phyloP scores from a whole-genome alignment of 2,888 invertebrate genomes.

The Brenthis daphne region DNA sequence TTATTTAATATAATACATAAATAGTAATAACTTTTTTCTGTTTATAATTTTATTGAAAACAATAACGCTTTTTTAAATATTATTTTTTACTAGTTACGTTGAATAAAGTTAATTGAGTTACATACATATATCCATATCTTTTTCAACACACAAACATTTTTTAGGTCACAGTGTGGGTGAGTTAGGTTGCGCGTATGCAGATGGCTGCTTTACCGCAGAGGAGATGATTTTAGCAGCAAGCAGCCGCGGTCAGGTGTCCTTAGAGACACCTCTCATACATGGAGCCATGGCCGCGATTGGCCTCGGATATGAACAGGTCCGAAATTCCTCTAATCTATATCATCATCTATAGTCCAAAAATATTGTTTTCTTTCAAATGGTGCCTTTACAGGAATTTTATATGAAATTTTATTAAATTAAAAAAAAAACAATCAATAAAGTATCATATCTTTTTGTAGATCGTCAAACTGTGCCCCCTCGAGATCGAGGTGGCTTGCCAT shows the following conservation, averaged over 20 bases:
- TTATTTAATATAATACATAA: too few relatives aligned
- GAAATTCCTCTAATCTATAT: background rate
- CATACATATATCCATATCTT: too few relatives aligned
- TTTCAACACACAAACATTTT: background rate
- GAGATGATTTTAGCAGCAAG: conserved; percentile 92
- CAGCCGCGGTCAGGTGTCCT: conserved; percentile 88
- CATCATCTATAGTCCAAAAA: too few relatives aligned
- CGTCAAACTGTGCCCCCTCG: conserved; percentile 64
- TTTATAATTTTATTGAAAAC: too few relatives aligned
- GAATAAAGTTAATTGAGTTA: too few relatives aligned
- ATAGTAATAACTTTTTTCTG: too few relatives aligned
- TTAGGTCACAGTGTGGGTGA: conserved; percentile 96
- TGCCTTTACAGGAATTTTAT: too few relatives aligned
- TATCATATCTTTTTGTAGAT: conserved; percentile 47
- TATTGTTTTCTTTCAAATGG: too few relatives aligned
- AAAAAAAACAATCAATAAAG: background rate
- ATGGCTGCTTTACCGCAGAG: conserved; percentile 92
- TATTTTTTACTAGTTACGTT: too few relatives aligned
- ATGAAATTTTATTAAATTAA: too few relatives aligned
- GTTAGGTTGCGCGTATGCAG: conserved; percentile 96
- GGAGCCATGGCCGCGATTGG: conserved; percentile 96
- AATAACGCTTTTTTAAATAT: too few relatives aligned
- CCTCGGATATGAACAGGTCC: conserved; percentile 78
- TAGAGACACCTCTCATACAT: conserved; percentile 84
- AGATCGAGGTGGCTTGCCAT: conserved; percentile 90